Conservation (phyloP, 2,888 invertebrate genomes). For the Steinernema carpocapsae region DNA sequence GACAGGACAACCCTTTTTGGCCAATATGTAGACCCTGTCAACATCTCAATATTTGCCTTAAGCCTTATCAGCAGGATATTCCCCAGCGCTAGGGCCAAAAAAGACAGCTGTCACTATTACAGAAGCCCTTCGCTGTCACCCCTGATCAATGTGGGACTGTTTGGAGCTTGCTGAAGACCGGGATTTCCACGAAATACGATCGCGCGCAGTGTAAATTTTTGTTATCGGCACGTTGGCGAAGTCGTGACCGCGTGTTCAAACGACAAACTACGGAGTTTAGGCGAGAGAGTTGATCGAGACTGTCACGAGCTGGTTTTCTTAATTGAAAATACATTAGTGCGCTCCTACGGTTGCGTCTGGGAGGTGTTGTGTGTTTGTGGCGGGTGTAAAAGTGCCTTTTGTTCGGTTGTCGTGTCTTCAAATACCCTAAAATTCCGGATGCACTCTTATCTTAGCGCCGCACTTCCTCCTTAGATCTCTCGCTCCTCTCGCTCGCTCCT, state of each 20-base stretch:
- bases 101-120: constrained; percentile 22
- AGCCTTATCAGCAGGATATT: too few species aligned
- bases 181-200: background rate
- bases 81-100: too few species aligned
- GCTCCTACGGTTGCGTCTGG: background rate
- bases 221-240: background rate
- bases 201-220: background rate
- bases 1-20: too few species aligned
- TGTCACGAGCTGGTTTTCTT: constrained; percentile 12
- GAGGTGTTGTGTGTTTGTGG: background rate
- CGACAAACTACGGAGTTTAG: constrained; percentile 11
- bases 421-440: too few species aligned
- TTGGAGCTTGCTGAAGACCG: background rate
- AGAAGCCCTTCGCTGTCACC: background rate
- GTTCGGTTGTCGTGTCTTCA: too few species aligned
- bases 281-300: background rate
- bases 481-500: too few species aligned
- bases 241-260: background rate
- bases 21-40: too few species aligned
- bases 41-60: too few species aligned
- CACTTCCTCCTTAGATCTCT: too few species aligned
- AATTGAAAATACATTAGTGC: background rate
- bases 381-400: background rate
- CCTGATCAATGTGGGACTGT: constrained; percentile 11
- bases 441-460: too few species aligned